phyloP scores from a whole-genome alignment of 2,797 vertebrate genomes.

The Liparis tanakae region DNA sequence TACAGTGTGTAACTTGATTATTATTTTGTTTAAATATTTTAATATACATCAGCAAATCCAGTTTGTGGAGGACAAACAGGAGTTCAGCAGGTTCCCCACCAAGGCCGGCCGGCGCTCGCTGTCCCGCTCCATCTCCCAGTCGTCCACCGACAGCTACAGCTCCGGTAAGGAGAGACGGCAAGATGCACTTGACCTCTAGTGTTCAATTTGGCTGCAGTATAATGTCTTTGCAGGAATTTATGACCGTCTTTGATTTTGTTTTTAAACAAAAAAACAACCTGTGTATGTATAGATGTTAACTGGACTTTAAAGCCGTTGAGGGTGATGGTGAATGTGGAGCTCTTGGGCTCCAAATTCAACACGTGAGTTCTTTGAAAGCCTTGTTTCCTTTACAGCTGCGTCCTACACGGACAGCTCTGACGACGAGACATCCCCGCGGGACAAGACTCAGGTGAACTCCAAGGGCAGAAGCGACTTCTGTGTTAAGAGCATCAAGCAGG shows the following conservation, averaged over 20 bases:
- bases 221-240: not conserved
- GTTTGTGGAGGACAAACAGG: conserved; percentile 97
- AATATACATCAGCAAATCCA: conserved; percentile 89
- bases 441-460: conserved; percentile 93
- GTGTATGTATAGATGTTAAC: not conserved
- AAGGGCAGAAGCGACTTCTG: conserved; percentile 95
- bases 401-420: conserved; percentile 97
- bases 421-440: conserved; percentile 92
- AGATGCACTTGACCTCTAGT: not conserved
- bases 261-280: not conserved
- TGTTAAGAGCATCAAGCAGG: conserved; percentile 96
- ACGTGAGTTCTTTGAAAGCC: not conserved
- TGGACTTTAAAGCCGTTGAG: not conserved
- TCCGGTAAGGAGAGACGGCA: conserved; percentile 82
- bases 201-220: not conserved
- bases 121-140: conserved; percentile 96
- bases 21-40: conserved; percentile 1
- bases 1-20: not conserved
- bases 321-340: not conserved
- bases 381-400: conserved; percentile 80
- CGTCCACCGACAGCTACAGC: conserved; percentile 96
- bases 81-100: conserved; percentile 94
- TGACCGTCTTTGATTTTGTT: not conserved
- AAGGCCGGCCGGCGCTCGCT: conserved; percentile 93
- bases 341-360: no score